phyloP scores from a whole-genome alignment of 2,888 invertebrate species.

The Acanthoscelides obtectus region DNA sequence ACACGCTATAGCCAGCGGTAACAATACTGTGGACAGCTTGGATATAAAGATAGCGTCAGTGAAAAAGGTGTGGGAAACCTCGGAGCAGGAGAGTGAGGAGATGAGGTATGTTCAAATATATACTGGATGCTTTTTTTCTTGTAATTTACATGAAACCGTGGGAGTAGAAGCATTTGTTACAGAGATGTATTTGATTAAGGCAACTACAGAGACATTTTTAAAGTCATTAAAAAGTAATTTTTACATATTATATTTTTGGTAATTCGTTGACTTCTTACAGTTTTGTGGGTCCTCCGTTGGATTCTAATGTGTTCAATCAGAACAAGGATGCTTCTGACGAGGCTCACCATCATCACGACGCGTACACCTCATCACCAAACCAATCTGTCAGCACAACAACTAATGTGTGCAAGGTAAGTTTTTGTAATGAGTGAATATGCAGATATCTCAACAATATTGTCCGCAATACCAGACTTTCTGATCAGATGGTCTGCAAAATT shows the following conservation, averaged over 20 bases:
- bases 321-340: slow-evolving; percentile 46
- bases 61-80: slow-evolving; percentile 78
- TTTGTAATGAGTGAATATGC: no score
- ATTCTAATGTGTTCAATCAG: slow-evolving; percentile 46
- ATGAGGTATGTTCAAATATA: neutral
- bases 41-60: slow-evolving; percentile 93
- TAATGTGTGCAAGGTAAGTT: slow-evolving; percentile 73
- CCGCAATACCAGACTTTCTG: no score
- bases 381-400: slow-evolving; percentile 49
- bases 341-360: slow-evolving; percentile 45
- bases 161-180: no score
- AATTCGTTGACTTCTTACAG: neutral
- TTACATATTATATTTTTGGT: no score
- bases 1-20: slow-evolving; percentile 58
- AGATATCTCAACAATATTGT: no score
- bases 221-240: no score
- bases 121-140: no score
- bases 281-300: slow-evolving; percentile 40
- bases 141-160: no score
- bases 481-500: no score
- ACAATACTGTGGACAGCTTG: slow-evolving; percentile 77
- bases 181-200: no score
- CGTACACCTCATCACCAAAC: slow-evolving; percentile 52
- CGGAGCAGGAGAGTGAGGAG: slow-evolving; percentile 51
- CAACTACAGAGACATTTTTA: no score